These are phyloP conservation scores for Osedax frankpressi DNA, from an alignment of 2,888 invertebrate species.

Conservation along the genomic window DNA sequence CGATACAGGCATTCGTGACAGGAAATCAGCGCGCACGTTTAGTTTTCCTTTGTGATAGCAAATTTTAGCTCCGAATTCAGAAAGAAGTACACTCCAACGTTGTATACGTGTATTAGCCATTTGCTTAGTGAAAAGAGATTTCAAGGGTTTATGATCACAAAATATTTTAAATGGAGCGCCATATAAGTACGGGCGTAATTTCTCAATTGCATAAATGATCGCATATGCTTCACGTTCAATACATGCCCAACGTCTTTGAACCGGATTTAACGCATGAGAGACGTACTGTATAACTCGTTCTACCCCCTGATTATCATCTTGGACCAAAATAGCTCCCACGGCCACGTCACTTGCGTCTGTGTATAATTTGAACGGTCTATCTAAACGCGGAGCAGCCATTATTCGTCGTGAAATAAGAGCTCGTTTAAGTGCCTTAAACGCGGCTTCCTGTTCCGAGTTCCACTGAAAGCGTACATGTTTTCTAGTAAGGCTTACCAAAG, in stretches of 20 bases:
- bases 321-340: slow-evolving; percentile 1
- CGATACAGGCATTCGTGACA: slow-evolving; percentile 4
- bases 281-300: background rate
- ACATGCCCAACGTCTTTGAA: background rate
- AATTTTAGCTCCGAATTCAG: slow-evolving; percentile 10
- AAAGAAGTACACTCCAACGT: slow-evolving; percentile 7
- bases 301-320: slow-evolving; percentile 3
- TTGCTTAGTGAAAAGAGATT: slow-evolving; percentile 11
- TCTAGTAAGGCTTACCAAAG: no score
- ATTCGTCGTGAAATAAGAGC: no score
- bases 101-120: slow-evolving; percentile 4
- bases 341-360: slow-evolving; percentile 4
- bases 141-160: slow-evolving; percentile 14
- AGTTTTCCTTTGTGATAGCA: background rate
- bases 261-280: background rate
- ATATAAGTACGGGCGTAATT: slow-evolving; percentile 12
- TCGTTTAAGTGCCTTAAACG: no score
- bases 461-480: no score
- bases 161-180: slow-evolving; percentile 7
- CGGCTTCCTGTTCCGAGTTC: no score
- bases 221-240: slow-evolving; percentile 1
- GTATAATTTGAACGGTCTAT: no score
- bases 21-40: slow-evolving; percentile 7
- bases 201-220: slow-evolving; percentile 7
- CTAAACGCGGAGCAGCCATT: no score